These are phyloP conservation scores for Microcebus ravelobensis DNA, from an alignment of 2,113 vertebrate species.

Conservation along the genomic window DNA sequence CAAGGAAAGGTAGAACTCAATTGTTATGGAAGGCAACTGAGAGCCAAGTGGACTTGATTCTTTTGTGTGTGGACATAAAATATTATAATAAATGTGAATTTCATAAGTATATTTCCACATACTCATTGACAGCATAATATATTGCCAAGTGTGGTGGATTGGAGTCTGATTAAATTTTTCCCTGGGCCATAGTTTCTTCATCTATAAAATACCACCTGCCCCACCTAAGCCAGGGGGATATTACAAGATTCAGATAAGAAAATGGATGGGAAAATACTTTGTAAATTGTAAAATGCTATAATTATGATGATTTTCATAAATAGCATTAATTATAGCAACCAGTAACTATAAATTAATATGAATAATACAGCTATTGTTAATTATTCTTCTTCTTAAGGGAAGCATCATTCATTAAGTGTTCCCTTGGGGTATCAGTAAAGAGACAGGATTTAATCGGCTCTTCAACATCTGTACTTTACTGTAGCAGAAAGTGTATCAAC, in stretches of 20 bases:
- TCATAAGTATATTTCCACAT: background rate
- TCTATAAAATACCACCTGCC: background rate
- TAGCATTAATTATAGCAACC: conserved; percentile 68
- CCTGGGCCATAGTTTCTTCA: background rate
- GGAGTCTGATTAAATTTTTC: background rate
- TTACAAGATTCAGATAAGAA: conserved; percentile 53
- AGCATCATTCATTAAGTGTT: conserved; percentile 65
- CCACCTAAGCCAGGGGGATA: background rate
- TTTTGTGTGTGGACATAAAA: background rate
- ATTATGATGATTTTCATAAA: conserved; percentile 76
- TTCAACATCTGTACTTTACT: background rate
- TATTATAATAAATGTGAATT: background rate
- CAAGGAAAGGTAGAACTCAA: background rate
- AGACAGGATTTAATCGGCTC: conserved; percentile 53
- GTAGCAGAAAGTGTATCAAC: conserved; percentile 31
- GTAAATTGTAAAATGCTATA: conserved; percentile 60
- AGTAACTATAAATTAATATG: conserved; percentile 75
- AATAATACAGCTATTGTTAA: conserved; percentile 73
- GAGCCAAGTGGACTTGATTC: background rate
- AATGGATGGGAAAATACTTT: conserved; percentile 71
- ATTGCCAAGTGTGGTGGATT: background rate
- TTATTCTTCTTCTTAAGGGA: conserved; percentile 67
- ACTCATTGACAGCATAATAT: background rate
- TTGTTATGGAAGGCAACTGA: background rate
- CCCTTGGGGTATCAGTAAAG: conserved; percentile 41